Evolutionary conservation across 2,888 invertebrate genomes (phyloP).

Genomic region (Tiliacea citrago): DNA sequence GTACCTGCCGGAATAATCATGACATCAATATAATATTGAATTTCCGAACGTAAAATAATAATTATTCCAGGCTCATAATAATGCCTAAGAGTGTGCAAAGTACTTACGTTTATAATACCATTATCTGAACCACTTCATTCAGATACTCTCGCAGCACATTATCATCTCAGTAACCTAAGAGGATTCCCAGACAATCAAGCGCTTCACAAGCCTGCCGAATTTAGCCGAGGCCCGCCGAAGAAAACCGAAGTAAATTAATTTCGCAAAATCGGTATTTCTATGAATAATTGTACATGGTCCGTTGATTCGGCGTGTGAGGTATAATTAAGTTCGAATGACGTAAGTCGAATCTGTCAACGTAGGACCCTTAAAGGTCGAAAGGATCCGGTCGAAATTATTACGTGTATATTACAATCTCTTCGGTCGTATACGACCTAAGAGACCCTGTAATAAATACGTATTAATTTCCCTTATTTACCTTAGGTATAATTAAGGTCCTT

Average conservation of each 20-base stretch:
- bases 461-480: not conserved
- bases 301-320: slow-evolving; percentile 61
- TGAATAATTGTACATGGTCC: slow-evolving; percentile 67
- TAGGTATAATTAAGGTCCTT: not conserved
- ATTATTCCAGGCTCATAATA: slow-evolving; percentile 28
- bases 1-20: not conserved
- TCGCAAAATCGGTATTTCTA: slow-evolving; percentile 69
- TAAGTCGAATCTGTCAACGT: slow-evolving; percentile 59
- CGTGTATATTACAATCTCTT: not conserved
- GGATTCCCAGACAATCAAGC: slow-evolving; percentile 63
- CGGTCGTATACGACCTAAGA: too few relatives aligned
- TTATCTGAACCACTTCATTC: slow-evolving; percentile 54
- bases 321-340: slow-evolving; percentile 66
- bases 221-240: slow-evolving; percentile 56
- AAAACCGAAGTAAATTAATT: slow-evolving; percentile 72
- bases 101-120: slow-evolving; percentile 48
- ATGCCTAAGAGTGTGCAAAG: slow-evolving; percentile 18
- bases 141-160: slow-evolving; percentile 39
- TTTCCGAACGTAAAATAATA: slow-evolving; percentile 7
- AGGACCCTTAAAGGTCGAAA: slow-evolving; percentile 19
- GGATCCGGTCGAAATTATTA: slow-evolving; percentile 20
- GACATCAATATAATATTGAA: not conserved
- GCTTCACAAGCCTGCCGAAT: slow-evolving; percentile 57
- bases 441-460: too few relatives aligned
- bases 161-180: slow-evolving; percentile 62